Base-by-base conservation (phyloP, 2,888 invertebrate species). In the Scaptomyza caliginosa region DNA sequence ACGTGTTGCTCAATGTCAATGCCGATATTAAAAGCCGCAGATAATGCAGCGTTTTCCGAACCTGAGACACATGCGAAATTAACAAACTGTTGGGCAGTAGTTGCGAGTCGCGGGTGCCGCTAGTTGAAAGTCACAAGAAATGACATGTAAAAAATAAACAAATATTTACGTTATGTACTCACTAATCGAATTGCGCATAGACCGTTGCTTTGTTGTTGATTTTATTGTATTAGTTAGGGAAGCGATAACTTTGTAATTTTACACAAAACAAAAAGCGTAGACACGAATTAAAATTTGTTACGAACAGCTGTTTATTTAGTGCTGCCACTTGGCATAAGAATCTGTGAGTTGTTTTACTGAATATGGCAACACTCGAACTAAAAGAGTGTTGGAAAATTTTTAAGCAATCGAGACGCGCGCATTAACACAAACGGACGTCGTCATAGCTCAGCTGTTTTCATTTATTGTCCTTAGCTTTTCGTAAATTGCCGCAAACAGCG, bases 371-470 rank as follows among this genome's bases (percentile, higher is more conserved):
- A 10, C 13, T 10, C 5, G 7, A 10, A 2, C 0, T 0, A 0
- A n/a, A 13, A 10, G 8, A 46, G 59, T 59, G 59, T 11, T 59
- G 39, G 0, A 0, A 3, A 59, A 23, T 11, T 11, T 2, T n/a
- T 4, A 1, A 8, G n/a, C 1, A 21, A 5, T n/a, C 4, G 34
- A 17, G 49, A 21, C 34, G 49, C 60, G 49, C 19, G 13, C 11
- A 34, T 8, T 23, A 24, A 16, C 21, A n/a, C 28, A 30, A 30
- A 16, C 3, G 13, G 42, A 34, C 65, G 49, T 58, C 42, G 64
- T 64, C 54, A 56, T 23, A 32, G 23, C 50, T 24, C 74, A 75
- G 74, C 74, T 75, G 74, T 30, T 39, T 21, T n/a, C 10, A 11
- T 60, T 10, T 24, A 62, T 62, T 59, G 39, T 59, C 59, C 59